These are phyloP conservation scores for Ectobius pallidus DNA, from an alignment of 2,888 invertebrate species.

Conservation along the genomic window DNA sequence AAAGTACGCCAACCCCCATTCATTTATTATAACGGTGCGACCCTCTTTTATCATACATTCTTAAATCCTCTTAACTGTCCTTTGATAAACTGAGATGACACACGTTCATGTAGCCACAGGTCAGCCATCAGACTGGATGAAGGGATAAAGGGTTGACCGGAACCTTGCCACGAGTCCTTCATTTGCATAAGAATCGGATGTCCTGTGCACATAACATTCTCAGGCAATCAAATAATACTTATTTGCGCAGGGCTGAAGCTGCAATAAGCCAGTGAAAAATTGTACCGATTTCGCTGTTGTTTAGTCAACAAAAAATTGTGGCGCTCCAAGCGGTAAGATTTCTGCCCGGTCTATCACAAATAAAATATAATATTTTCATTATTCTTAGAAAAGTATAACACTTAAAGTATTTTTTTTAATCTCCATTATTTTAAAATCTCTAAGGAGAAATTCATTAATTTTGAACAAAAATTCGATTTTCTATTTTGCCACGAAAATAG, in stretches of 20 bases:
- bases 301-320: too few relatives aligned
- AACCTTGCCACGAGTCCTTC: slow-evolving; percentile 1
- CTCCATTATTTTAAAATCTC: too few relatives aligned
- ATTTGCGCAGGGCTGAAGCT: not conserved
- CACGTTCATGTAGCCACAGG: not conserved
- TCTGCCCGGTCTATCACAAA: too few relatives aligned
- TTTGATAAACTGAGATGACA: not conserved
- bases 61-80: slow-evolving; percentile 25
- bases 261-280: not conserved
- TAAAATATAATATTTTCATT: too few relatives aligned
- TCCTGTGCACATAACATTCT: not conserved
- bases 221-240: not conserved
- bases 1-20: slow-evolving; percentile 1
- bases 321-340: too few relatives aligned
- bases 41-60: not conserved
- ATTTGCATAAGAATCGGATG: slow-evolving; percentile 21
- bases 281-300: not conserved
- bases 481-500: too few relatives aligned
- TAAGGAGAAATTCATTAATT: too few relatives aligned
- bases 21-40: not conserved
- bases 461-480: too few relatives aligned
- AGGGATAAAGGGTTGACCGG: slow-evolving; percentile 5
- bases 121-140: not conserved
- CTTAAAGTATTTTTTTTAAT: too few relatives aligned
- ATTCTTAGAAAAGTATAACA: too few relatives aligned